Conservation (phyloP, 2,113 vertebrate species). For the Antechinus flavipes region DNA sequence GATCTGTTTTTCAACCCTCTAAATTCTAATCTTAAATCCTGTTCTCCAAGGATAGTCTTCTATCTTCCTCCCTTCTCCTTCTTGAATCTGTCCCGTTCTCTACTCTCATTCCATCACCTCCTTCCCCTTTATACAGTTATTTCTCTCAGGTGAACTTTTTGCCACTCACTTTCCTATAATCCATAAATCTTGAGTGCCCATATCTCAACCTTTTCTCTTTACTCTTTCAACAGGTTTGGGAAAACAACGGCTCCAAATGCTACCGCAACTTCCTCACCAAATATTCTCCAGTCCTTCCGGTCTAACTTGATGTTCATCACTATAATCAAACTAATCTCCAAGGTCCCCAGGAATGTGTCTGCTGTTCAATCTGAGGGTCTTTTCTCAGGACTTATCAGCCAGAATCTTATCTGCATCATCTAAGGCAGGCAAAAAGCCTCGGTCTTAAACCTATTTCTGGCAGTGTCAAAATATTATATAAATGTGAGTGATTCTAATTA, state of each 20-base stretch:
- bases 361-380: not conserved
- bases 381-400: not conserved
- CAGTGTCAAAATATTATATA: not conserved
- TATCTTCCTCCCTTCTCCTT: not conserved
- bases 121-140: not conserved
- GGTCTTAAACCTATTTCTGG: not conserved
- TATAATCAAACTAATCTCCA: not conserved
- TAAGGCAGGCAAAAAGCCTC: not conserved
- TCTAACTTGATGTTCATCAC: not conserved
- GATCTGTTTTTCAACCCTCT: not conserved
- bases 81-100: not conserved
- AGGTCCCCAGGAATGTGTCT: not conserved
- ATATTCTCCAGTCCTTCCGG: not conserved
- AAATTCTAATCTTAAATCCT: not conserved
- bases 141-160: not conserved
- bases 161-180: not conserved
- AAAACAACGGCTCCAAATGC: not conserved
- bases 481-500: not conserved
- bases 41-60: not conserved
- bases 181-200: not conserved
- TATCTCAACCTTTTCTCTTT: not conserved
- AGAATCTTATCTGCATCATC: not conserved
- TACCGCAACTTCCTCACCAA: not conserved
- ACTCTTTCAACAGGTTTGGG: not conserved
- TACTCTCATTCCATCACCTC: not conserved